Base-by-base conservation (phyloP, 2,113 vertebrate genomes). In the Pyxicephalus adspersus region DNA sequence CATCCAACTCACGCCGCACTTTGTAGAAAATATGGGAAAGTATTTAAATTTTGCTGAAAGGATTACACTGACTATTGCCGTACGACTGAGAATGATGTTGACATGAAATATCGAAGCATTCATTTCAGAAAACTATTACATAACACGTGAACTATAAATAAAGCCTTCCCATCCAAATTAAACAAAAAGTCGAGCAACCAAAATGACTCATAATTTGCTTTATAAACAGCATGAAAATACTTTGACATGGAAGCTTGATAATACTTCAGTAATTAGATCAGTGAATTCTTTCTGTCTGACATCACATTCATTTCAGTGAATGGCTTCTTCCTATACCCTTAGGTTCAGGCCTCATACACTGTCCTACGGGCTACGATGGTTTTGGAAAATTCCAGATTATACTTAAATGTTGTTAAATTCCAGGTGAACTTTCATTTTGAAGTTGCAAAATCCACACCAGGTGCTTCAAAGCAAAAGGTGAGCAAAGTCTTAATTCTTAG, bases 201-300 rank as follows among this genome's bases (percentile, higher is more conserved):
- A 90, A 91, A 91, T 94, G 93, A 94, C 91, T 94, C 93, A 94
- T 90, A 89, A 91, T 89, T 92, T 94, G 92, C 90, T 94, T 91
- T 93, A 92, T 93, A 94, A 91, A 92, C 92, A 93, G 86, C 93
- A 20, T 60, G 17, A 92, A 93, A 92, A 92, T 90, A 93, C 88
- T 95, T 45, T 93, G 92, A 94, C 92, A 92, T 94, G 93, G 92
- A 92, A 93, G 92, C 91, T 90, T 91, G 91, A 94, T 94, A 94
- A 94, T 94, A 94, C 93, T 91, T 91, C 88, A 87, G 90, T 94
- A 95, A 95, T 95, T 91, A 94, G 92, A 91, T 93, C 93, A 93
- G 90, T 86, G 90, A 92, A 95, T 96, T 94, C 87, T 92, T 95
- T 86, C 84, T 87, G 88, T 91, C 89, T 97, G 94, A 97, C 94